phyloP scores from a whole-genome alignment of 35 echinoderm and acorn worm genomes.

The Hemicentrotus pulcherrimus region DNA sequence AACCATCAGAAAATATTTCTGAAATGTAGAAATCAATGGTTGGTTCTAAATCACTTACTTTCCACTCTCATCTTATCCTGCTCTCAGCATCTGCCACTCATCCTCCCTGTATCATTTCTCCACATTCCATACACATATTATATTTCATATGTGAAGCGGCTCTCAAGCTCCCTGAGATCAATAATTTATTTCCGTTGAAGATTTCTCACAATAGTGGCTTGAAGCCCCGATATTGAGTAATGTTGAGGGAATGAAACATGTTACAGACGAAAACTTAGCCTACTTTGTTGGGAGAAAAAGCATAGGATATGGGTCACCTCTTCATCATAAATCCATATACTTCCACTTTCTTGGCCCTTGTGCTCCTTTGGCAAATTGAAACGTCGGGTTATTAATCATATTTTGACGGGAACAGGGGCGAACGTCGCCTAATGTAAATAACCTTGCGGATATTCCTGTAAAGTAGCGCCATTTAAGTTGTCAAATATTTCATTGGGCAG shows the following conservation, averaged over 20 bases:
- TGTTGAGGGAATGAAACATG: constrained; percentile 10
- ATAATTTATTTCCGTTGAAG: constrained; percentile 40
- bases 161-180: not conserved
- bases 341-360: not conserved
- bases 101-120: not conserved
- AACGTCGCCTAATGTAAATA: constrained; percentile 11
- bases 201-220: constrained; percentile 20
- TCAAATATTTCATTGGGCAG: constrained; percentile 13
- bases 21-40: not conserved
- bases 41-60: not conserved
- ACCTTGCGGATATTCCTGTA: not conserved
- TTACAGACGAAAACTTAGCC: constrained; percentile 39
- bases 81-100: not conserved
- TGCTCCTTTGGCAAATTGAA: not conserved
- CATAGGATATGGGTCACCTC: not conserved
- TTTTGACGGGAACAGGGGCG: not conserved
- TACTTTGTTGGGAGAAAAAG: not conserved
- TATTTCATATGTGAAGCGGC: constrained; percentile 22
- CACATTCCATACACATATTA: not conserved
- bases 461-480: constrained; percentile 1
- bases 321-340: constrained; percentile 2
- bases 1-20: not conserved
- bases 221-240: not conserved
- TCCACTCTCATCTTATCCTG: not conserved
- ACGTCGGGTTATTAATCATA: not conserved